Base-by-base conservation (phyloP, 2,888 invertebrate species). In the Acanthosepion pharaonis region DNA sequence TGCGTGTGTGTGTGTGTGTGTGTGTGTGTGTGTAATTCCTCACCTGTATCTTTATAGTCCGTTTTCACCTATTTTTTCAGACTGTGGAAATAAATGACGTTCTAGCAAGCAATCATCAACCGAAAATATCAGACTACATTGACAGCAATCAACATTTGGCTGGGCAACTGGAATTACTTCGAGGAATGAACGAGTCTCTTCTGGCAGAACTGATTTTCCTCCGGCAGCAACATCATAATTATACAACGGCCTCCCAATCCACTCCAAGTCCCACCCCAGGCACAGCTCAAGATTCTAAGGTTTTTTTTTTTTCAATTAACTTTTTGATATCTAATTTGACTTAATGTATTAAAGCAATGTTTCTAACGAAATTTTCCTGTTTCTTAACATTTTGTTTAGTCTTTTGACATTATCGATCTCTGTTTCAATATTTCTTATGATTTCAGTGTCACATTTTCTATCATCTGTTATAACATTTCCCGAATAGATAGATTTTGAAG, bases 131-230 rank as follows among this genome's bases (percentile, higher is more conserved):
- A n/a, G 78, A 78, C 15, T 48, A 92, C 25, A 42, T 53, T 2
- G 92, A 93, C n/a, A 28, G 28, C 92, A 93, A 53, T 28, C n/a
- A 51, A n/a, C 51, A 93, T 28, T 93, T 93, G 49, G 28, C 92
- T 18, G 51, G 53, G 1, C 33, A 93, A 49, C 51, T 93, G n/a
- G 92, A 93, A 51, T n/a, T 93, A 48, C 92, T 93, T n/a, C 92
- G 53, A 49, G n/a, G 53, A 8, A 93, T 93, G 92, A 93, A 93
- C 53, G 92, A 93, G n/a, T 49, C 92, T 15, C 51, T 93, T 0
- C 51, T 51, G 33, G 49, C 53, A 51, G 92, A 93, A 93, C n/a
- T 93, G 49, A 28, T 93, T 51, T 78, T 78, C 23, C 78, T 78
- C n/a, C n/a, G n/a, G n/a, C 78, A 78, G 11, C 78, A n/a, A 4